A percentile compares a stretch with the other conserved stretches of the same genome.
These are phyloP conservation scores for Agonopterix alstromeriana DNA, from an alignment of 2,888 invertebrate species.

Conservation along the genomic window DNA sequence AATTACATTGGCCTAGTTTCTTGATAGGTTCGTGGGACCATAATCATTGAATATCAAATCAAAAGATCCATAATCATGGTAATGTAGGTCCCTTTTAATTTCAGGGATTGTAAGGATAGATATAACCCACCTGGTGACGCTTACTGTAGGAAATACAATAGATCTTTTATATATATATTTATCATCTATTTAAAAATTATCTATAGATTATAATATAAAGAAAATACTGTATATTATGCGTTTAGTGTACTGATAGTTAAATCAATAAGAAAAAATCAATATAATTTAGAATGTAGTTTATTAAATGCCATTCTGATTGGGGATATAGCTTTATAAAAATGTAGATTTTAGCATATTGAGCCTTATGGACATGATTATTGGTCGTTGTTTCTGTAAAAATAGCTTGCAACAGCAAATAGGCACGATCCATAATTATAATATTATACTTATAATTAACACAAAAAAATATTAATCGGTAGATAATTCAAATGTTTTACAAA, in stretches of 20 bases:
- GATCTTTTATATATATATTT: constrained; percentile 62
- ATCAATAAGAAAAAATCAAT: background rate
- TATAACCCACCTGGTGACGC: constrained; percentile 67
- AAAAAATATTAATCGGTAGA: too few species aligned
- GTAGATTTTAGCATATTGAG: constrained; percentile 30
- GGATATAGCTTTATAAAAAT: constrained; percentile 82
- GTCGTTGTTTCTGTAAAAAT: constrained; percentile 36
- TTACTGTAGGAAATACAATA: constrained; percentile 64
- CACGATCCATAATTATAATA: background rate
- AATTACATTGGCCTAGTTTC: constrained; percentile 47
- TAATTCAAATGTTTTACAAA: too few species aligned
- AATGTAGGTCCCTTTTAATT: constrained; percentile 51
- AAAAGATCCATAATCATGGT: constrained; percentile 60
- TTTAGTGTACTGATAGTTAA: constrained; percentile 39
- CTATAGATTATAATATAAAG: constrained; percentile 38
- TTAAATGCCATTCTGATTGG: constrained; percentile 64
- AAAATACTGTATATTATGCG: constrained; percentile 65
- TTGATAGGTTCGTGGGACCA: constrained; percentile 68
- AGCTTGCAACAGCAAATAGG: constrained; percentile 26
- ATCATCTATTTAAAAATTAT: constrained; percentile 46
- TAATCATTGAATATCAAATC: constrained; percentile 64
- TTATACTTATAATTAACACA: too few species aligned
- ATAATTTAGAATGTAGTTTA: constrained; percentile 38
- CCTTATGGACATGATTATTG: constrained; percentile 45
- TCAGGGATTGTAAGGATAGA: constrained; percentile 56